Base-by-base conservation (phyloP, 2,113 vertebrate genomes). In the Dasypus novemcinctus region DNA sequence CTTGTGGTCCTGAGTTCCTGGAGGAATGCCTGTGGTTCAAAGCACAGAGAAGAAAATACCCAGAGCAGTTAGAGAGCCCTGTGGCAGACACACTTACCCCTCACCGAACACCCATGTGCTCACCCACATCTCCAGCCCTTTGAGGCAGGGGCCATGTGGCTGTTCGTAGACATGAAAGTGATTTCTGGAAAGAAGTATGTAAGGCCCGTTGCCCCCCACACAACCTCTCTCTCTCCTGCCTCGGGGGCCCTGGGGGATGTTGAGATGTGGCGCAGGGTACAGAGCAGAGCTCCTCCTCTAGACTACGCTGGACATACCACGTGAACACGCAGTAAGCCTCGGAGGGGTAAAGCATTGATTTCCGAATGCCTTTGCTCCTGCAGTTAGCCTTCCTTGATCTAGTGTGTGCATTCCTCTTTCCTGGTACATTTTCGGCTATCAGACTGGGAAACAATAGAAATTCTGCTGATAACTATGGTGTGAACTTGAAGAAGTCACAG, bases 241-340 rank as follows among this genome's bases (percentile, higher is more conserved):
- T 38, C 29, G 27, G 90, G 74, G 84, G 43, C 69, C 31, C 0
- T 31, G 31, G 79, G 61, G 8, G 27, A 14, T 0, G 13, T 1
- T 11, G 79, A 75, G 41, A 36, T 7, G 14, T 79, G 69, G 23
- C 25, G 46, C 46, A 90, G 71, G 43, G 29, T 12, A 7, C 33
- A 8, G 14, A 63, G 25, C 1, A 21, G n/a, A 12, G 31, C 23
- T 9, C 21, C 7, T 76, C 71, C 15, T 0, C 2, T 11, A 15
- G 23, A 1, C 68, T 9, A 6, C 36, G 11, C 2, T 12, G 13
- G 6, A 8, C 33, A 2, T 33, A 4, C 0, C 5, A 61, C 21
- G 5, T 25, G n/a, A n/a, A 18, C 17, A 38, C 3, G 7, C 17
- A 1, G 7, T 2, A 25, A 57, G 49, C 7, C 15, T 18, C 3